Conservation (phyloP, 2,113 vertebrate species). For the Elgaria multicarinata region DNA sequence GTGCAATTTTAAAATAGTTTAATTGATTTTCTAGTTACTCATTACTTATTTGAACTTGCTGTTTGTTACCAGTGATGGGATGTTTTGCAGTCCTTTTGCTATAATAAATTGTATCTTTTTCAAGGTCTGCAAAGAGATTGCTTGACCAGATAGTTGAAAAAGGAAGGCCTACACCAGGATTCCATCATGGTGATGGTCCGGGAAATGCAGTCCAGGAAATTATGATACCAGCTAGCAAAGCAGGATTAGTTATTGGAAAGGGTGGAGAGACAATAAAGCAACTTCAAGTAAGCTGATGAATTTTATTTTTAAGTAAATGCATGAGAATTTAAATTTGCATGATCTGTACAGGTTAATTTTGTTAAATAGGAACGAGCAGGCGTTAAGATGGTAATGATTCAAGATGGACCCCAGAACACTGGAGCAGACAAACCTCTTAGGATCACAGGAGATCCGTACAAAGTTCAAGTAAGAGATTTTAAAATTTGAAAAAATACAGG, state of each 20-base stretch:
- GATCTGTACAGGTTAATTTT: slow-evolving; percentile 35
- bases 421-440: slow-evolving; percentile 97
- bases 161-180: slow-evolving; percentile 93
- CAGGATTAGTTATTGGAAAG: slow-evolving; percentile 97
- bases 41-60: not conserved
- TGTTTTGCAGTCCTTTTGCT: not conserved
- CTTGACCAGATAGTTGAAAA: slow-evolving; percentile 97
- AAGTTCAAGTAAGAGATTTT: slow-evolving; percentile 89
- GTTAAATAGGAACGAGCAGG: slow-evolving; percentile 90
- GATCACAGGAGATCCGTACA: slow-evolving; percentile 97
- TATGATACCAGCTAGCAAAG: slow-evolving; percentile 97
- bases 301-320: not conserved
- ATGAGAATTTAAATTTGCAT: not conserved
- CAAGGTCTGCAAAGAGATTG: slow-evolving; percentile 91
- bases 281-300: slow-evolving; percentile 83
- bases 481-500: not conserved
- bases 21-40: not conserved
- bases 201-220: slow-evolving; percentile 98
- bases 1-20: not conserved
- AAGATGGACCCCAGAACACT: slow-evolving; percentile 98
- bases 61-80: not conserved
- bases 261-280: slow-evolving; percentile 99
- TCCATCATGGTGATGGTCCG: slow-evolving; percentile 93
- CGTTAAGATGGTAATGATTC: slow-evolving; percentile 99
- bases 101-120: not conserved